These are phyloP conservation scores for Aselliscus stoliczkanus DNA, from an alignment of 2,797 vertebrate genomes.

Conservation along the genomic window DNA sequence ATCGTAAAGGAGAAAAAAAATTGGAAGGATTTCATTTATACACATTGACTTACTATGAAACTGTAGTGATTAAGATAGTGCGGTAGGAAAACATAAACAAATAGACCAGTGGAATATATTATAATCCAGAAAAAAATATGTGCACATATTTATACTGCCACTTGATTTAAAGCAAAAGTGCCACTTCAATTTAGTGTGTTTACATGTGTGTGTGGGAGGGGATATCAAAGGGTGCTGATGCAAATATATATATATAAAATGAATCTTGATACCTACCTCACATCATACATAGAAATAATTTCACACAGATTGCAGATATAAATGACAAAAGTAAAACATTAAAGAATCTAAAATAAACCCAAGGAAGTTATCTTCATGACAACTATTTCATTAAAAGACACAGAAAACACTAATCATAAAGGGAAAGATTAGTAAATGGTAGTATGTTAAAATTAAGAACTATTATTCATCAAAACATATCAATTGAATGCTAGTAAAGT, in stretches of 20 bases:
- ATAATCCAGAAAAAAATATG: background rate
- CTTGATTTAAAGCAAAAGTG: background rate
- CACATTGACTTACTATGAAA: background rate
- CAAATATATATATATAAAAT: background rate
- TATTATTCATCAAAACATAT: background rate
- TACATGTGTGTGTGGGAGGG: too few species aligned
- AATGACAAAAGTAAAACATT: background rate
- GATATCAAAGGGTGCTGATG: background rate
- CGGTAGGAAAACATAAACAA: background rate
- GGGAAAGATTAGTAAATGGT: background rate
- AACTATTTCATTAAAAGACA: background rate
- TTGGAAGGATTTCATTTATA: background rate
- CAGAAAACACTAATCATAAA: background rate
- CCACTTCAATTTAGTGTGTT: background rate
- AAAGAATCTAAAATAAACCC: background rate
- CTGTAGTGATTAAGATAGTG: background rate
- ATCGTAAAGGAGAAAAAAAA: background rate
- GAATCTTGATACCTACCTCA: background rate
- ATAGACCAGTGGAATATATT: background rate
- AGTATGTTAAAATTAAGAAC: background rate
- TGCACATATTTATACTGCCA: background rate
- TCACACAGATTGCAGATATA: background rate
- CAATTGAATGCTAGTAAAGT: background rate
- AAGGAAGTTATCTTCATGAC: background rate
- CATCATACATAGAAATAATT: background rate